phyloP scores from a whole-genome alignment of 2,113 vertebrate species.

The Baryphthengus martii region DNA sequence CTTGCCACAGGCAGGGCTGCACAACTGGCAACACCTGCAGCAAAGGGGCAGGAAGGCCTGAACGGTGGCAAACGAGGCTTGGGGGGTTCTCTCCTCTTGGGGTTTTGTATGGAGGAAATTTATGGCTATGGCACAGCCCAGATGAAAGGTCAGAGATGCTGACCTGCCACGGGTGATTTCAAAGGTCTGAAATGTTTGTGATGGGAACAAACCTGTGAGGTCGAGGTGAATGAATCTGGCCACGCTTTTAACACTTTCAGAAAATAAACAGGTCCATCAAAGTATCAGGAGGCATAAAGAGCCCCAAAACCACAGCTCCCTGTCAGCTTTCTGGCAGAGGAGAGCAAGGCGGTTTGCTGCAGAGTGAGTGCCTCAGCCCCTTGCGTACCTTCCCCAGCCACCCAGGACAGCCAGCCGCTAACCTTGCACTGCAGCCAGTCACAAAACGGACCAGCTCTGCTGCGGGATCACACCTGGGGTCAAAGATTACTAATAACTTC shows the following conservation, averaged over 20 bases:
- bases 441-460: neutral
- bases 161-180: neutral
- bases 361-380: neutral
- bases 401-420: accelerated
- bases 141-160: neutral
- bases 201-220: neutral
- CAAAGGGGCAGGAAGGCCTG: neutral
- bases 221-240: neutral
- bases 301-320: neutral
- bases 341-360: neutral
- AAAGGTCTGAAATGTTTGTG: neutral
- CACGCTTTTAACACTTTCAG: neutral
- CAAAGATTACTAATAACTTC: neutral
- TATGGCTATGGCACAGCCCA: accelerated
- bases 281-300: neutral
- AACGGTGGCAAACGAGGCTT: neutral
- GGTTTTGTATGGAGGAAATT: neutral
- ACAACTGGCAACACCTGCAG: accelerated
- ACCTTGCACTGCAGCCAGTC: neutral
- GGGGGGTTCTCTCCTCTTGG: neutral
- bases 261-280: neutral
- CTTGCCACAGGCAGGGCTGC: accelerated
- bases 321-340: neutral
- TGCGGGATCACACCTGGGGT: accelerated
- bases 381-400: accelerated